These are phyloP conservation scores for Agrotis ipsilon DNA, from an alignment of 2,888 invertebrate genomes.

Conservation along the genomic window DNA sequence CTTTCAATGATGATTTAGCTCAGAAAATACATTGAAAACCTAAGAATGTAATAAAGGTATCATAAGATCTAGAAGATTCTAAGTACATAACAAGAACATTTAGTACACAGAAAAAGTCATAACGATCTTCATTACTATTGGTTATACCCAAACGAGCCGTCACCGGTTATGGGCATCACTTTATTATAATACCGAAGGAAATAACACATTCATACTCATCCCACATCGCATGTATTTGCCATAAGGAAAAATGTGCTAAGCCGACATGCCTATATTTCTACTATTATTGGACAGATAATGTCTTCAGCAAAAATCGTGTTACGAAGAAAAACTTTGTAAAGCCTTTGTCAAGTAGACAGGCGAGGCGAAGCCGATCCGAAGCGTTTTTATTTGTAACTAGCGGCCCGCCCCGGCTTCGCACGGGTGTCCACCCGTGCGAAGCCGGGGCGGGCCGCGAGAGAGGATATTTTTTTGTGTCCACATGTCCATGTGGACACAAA, in stretches of 20 bases:
- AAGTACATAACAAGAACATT: constrained; percentile 8
- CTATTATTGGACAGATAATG: constrained; percentile 57
- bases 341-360: too few relatives aligned
- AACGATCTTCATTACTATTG: constrained; percentile 8
- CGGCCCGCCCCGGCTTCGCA: too few relatives aligned
- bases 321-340: constrained; percentile 33
- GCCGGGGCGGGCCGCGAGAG: too few relatives aligned
- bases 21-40: too few relatives aligned
- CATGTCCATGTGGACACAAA: too few relatives aligned
- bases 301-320: constrained; percentile 48
- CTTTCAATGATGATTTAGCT: too few relatives aligned
- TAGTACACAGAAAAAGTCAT: neutral
- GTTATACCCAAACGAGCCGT: constrained; percentile 13
- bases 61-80: too few relatives aligned
- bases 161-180: constrained; percentile 32
- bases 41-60: too few relatives aligned
- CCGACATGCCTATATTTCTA: constrained; percentile 44
- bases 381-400: too few relatives aligned
- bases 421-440: too few relatives aligned
- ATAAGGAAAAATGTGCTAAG: constrained; percentile 47
- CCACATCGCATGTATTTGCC: constrained; percentile 25
- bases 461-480: too few relatives aligned
- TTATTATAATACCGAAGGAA: constrained; percentile 50
- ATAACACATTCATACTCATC: constrained; percentile 52
- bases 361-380: too few relatives aligned